Percentiles rank a stretch among this genome's conserved stretches.
These are phyloP conservation scores for Diplodus puntazzo DNA, from an alignment of 2,797 vertebrate species.

Conservation along the genomic window DNA sequence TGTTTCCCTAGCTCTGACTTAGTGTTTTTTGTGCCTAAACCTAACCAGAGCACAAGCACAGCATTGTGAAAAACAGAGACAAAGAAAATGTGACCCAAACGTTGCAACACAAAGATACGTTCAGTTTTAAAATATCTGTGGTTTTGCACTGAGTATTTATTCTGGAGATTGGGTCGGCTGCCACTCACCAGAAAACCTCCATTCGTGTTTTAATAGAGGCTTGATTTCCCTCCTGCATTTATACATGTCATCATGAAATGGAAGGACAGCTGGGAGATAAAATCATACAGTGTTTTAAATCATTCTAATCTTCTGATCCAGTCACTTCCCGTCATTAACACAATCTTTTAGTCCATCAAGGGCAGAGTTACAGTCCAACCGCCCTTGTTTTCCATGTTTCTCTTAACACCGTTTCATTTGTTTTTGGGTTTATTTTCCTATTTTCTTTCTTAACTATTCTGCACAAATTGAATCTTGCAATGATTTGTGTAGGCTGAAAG, in stretches of 20 bases:
- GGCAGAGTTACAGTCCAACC: too few species aligned
- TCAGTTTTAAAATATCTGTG: too few species aligned
- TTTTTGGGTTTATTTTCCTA: too few species aligned
- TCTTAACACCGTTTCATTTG: too few species aligned
- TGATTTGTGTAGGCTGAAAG: neutral
- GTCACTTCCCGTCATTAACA: neutral
- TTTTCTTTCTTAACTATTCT: neutral
- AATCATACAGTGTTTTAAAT: constrained; percentile 8
- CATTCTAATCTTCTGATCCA: constrained; percentile 22
- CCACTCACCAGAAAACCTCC: constrained; percentile 11
- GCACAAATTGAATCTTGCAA: neutral
- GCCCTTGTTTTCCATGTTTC: too few species aligned
- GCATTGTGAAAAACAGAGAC: too few species aligned
- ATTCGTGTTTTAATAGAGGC: constrained; percentile 13
- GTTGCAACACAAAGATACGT: too few species aligned
- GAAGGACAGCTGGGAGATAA: constrained; percentile 26
- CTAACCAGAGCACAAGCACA: too few species aligned
- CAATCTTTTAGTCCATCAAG: neutral
- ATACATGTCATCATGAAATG: constrained; percentile 8
- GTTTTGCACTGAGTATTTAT: too few species aligned
- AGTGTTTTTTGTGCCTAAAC: too few species aligned
- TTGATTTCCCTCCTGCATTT: constrained; percentile 13
- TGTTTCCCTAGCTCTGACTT: too few species aligned
- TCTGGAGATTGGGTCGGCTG: neutral
- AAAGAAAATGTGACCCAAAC: too few species aligned